phyloP scores from a whole-genome alignment of 2,113 vertebrate species.

The Orthochromis malagaraziensis region DNA sequence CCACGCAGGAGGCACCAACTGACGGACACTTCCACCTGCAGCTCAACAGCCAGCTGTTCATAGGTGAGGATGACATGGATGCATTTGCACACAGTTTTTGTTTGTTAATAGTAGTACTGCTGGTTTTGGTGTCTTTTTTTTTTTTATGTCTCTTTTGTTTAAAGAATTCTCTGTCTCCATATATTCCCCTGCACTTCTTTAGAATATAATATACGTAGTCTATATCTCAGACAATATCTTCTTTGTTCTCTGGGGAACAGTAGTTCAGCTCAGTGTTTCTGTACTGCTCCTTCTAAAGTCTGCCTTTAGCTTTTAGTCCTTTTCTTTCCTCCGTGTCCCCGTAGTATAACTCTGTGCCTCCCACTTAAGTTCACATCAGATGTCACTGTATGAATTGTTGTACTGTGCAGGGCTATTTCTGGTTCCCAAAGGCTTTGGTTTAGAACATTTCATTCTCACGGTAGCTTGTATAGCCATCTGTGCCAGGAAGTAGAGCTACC shows the following conservation, averaged over 20 bases:
- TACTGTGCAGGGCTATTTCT: not conserved
- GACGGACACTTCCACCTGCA: slow-evolving; percentile 88
- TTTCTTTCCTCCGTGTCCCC: not conserved
- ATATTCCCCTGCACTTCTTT: not conserved
- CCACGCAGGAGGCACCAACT: slow-evolving; percentile 69
- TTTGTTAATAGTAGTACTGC: not conserved
- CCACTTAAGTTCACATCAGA: not conserved
- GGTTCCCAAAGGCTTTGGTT: not conserved
- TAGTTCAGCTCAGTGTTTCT: not conserved
- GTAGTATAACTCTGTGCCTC: not conserved
- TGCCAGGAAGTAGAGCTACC: not conserved
- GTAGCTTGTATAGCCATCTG: not conserved
- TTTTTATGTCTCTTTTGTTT: not conserved
- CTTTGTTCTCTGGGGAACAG: not conserved
- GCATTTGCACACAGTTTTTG: not conserved
- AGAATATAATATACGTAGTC: not conserved
- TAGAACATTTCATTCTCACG: not conserved
- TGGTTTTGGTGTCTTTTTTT: not conserved
- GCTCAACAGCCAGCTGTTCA: slow-evolving; percentile 94
- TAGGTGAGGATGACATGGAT: slow-evolving; percentile 67
- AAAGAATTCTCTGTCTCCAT: not conserved
- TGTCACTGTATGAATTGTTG: not conserved
- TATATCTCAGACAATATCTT: not conserved
- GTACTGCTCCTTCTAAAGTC: not conserved
- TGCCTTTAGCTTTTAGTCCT: not conserved